Evolutionary conservation across 2,888 invertebrate genomes (phyloP).

Genomic region (Alloscopus bannaensis): DNA sequence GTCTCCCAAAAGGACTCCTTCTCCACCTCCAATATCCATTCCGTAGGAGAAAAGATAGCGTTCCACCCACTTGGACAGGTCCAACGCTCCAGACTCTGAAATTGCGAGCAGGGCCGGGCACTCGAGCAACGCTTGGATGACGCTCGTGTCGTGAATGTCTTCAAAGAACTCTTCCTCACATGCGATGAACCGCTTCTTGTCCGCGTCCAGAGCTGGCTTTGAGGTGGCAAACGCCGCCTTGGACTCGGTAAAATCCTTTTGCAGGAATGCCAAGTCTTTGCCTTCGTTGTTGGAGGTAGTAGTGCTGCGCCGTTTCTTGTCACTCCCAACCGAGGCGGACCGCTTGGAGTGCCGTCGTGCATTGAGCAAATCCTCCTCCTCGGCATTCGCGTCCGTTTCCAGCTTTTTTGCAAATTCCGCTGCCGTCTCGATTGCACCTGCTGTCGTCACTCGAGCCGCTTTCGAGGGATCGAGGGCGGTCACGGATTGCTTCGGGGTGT

Average conservation of each 20-base stretch:
- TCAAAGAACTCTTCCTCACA: conserved; percentile 64
- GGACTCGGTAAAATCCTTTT: too few species aligned
- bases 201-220: too few species aligned
- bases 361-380: conserved; percentile 19
- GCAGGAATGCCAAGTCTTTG: too few species aligned
- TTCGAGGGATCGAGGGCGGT: conserved; percentile 34
- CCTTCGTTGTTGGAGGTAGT: neutral
- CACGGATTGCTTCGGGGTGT: too few species aligned
- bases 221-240: too few species aligned
- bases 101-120: conserved; percentile 70
- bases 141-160: conserved; percentile 51
- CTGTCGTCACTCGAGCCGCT: conserved; percentile 48
- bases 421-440: conserved; percentile 40
- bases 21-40: conserved; percentile 57
- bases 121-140: conserved; percentile 58
- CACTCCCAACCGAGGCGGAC: too few species aligned
- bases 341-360: too few species aligned
- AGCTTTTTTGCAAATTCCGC: too few species aligned
- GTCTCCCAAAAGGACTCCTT: conserved; percentile 62
- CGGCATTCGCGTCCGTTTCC: conserved; percentile 1
- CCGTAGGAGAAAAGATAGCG: conserved; percentile 63
- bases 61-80: conserved; percentile 65
- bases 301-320: neutral
- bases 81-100: conserved; percentile 64
- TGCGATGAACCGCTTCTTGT: conserved; percentile 55